Evolutionary conservation across 2,888 invertebrate genomes (phyloP).

Genomic region (Lycophotia porphyrea): DNA sequence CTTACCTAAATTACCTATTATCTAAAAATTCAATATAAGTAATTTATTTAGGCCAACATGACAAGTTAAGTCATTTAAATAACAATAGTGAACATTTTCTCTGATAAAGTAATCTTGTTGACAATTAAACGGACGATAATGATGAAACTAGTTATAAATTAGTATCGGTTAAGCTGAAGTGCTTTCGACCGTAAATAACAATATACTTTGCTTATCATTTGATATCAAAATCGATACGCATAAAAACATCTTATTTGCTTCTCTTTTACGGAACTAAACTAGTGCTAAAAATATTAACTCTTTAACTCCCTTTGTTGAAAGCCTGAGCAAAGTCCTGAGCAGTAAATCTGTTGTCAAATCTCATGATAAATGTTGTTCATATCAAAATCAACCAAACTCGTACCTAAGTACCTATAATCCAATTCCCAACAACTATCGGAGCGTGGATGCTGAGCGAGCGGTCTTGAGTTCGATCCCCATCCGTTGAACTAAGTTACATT

Average conservation of each 20-base stretch:
- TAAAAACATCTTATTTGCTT: not conserved
- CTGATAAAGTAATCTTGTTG: slow-evolving; percentile 12
- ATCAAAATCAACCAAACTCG: not conserved
- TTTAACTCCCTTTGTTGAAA: not conserved
- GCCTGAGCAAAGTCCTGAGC: not conserved
- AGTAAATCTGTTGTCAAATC: not conserved
- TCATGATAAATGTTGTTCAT: not conserved
- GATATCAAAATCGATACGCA: not conserved
- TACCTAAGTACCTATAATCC: not conserved
- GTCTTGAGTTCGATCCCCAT: slow-evolving; percentile 10
- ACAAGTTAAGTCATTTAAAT: not conserved
- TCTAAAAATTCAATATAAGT: not conserved
- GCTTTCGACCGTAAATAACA: not conserved
- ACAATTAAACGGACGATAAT: not conserved
- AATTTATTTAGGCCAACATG: not conserved
- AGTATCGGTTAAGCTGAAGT: slow-evolving; percentile 1
- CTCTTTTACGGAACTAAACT: not conserved
- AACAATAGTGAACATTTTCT: not conserved
- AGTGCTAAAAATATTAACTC: not conserved
- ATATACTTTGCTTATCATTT: not conserved
- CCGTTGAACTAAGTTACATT: slow-evolving; percentile 2
- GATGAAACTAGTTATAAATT: not conserved
- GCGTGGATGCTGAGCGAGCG: not conserved
- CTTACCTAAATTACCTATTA: not conserved
- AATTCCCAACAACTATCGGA: not conserved